Conservation (phyloP, 2,113 vertebrate genomes). For the Anas platyrhynchos region DNA sequence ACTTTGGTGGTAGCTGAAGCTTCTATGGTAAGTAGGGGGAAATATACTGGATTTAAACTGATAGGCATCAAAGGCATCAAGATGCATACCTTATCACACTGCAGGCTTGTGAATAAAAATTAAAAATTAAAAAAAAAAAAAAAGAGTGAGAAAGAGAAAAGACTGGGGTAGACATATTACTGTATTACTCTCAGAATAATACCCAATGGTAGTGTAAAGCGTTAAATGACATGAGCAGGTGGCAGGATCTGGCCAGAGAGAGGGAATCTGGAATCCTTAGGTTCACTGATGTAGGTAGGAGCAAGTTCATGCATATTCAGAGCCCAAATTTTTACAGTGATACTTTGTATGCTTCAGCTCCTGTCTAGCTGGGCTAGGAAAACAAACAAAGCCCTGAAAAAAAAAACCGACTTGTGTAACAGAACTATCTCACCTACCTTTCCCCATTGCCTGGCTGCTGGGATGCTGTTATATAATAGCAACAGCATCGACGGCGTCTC, state of each 20-base stretch:
- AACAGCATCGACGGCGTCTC: not conserved
- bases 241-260: not conserved
- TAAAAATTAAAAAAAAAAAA: not conserved
- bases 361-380: not conserved
- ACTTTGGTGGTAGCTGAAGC: not conserved
- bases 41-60: not conserved
- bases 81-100: not conserved
- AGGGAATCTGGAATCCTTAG: not conserved
- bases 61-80: not conserved
- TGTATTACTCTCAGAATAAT: not conserved
- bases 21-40: not conserved
- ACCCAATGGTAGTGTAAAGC: not conserved
- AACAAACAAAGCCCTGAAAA: not conserved
- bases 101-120: not conserved
- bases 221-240: not conserved
- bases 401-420: not conserved
- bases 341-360: not conserved
- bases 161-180: not conserved
- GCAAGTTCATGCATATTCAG: not conserved
- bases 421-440: not conserved
- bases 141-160: not conserved
- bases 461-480: not conserved
- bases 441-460: not conserved
- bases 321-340: not conserved
- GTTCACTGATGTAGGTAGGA: not conserved